Base-by-base conservation (phyloP, 2,113 vertebrate genomes). In the Bungarus multicinctus region DNA sequence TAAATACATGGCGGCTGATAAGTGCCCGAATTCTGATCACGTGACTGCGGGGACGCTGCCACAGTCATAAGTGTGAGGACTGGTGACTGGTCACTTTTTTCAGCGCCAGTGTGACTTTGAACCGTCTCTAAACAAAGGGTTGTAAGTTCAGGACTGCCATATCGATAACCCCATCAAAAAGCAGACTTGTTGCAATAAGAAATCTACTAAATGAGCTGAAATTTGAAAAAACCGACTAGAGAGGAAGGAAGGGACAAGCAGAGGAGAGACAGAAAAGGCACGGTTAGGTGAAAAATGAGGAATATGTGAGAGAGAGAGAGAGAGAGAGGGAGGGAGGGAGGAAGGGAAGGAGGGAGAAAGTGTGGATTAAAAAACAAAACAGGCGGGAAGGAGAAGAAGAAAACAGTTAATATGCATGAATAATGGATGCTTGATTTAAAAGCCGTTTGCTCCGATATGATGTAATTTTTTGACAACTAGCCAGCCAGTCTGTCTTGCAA, bases 401-500 rank as follows among this genome's bases (percentile, higher is more conserved):
- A 95, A 97, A 97, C 97, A 97, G 98, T 98, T 98, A 98, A 98
- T 98, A 98, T 97, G 96, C 97, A 98, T 98, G 98, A 98, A 98
- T 98, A 98, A 98, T 98, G 97, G 98, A 98, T 98, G 98, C 94
- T 97, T 97, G 97, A 98, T 98, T 97, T 98, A 98, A 98, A 98
- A 98, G 98, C 98, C 97, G 98, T 98, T 98, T 98, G 98, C 97
- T 98, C 97, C 95, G 90, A 98, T 97, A 98, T 99, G 99, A 99
- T 98, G 98, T 99, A 98, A 99, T 98, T 96, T 97, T 89, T 99
- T 98, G 98, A 99, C 98, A 97, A 97, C 94, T 94, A 98, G 99
- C 99, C 99, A 99, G 98, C 96, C 97, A 98, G 98, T 98, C 98
- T 98, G 98, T 98, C 98, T 98, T 98, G 97, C 96, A 97, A 97